Evolutionary conservation across 2,888 invertebrate species (phyloP).

Genomic region (Apotomis turbidana): DNA sequence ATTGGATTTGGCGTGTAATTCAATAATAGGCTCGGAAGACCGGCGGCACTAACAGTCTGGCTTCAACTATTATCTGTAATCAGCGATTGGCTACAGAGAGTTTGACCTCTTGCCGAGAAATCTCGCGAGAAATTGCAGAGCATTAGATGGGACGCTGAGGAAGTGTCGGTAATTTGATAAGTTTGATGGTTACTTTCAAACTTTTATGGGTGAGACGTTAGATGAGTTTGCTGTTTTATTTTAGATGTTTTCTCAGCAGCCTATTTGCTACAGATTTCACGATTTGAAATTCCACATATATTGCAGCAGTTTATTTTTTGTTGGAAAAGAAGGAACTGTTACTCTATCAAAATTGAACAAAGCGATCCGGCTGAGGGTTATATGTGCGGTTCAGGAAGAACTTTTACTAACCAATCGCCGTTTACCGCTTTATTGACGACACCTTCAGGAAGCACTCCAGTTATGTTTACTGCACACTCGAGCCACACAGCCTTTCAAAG

Average conservation of each 20-base stretch:
- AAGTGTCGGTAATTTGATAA: conserved; percentile 56
- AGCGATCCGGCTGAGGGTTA: conserved; percentile 20
- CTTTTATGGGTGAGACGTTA: conserved; percentile 36
- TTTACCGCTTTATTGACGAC: conserved; percentile 34
- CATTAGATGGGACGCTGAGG: conserved; percentile 48
- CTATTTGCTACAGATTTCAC: background rate
- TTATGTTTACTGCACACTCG: conserved; percentile 27
- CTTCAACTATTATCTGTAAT: conserved; percentile 71
- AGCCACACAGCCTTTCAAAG: conserved; percentile 65
- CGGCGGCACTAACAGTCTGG: conserved; percentile 74
- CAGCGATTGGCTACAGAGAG: conserved; percentile 72
- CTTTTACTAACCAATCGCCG: conserved; percentile 34
- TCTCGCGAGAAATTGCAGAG: conserved; percentile 50
- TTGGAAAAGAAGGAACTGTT: background rate
- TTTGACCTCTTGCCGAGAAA: conserved; percentile 68
- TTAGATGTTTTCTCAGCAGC: background rate
- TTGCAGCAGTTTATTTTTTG: too few relatives aligned
- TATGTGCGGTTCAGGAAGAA: conserved; percentile 25
- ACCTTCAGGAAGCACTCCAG: conserved; percentile 36
- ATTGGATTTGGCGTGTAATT: conserved; percentile 74
- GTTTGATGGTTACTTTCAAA: conserved; percentile 57
- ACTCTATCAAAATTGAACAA: background rate
- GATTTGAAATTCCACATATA: background rate
- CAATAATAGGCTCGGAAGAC: conserved; percentile 77
- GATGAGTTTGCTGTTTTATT: conserved; percentile 27